Evolutionary conservation across 2,888 invertebrate species (phyloP).

Genomic region (Leucozona laternaria): DNA sequence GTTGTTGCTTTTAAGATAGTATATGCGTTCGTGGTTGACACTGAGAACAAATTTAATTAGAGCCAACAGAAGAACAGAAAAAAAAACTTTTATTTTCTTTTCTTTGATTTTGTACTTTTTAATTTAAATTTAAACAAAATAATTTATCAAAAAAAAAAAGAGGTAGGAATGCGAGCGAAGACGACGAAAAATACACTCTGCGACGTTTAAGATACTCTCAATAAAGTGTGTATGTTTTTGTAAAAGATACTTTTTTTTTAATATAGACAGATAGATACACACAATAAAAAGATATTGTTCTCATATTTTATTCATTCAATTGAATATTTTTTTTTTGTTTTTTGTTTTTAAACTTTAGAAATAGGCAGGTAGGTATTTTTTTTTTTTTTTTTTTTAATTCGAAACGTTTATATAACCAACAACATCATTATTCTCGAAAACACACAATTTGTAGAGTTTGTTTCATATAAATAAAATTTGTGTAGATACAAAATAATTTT

Average conservation of each 20-base stretch:
- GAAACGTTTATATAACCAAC: slow-evolving; percentile 68
- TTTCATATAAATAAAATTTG: slow-evolving; percentile 40
- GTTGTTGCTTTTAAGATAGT: slow-evolving; percentile 2
- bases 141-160: slow-evolving; percentile 40
- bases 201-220: slow-evolving; percentile 62
- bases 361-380: slow-evolving; percentile 23
- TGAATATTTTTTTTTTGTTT: slow-evolving; percentile 19
- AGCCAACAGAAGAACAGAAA: slow-evolving; percentile 64
- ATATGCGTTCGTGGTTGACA: slow-evolving; percentile 71
- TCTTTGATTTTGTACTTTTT: slow-evolving; percentile 41
- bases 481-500: slow-evolving; percentile 23
- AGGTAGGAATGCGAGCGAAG: slow-evolving; percentile 26
- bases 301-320: slow-evolving; percentile 55
- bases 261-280: slow-evolving; percentile 58
- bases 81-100: slow-evolving; percentile 41
- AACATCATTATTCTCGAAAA: slow-evolving; percentile 42
- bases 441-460: slow-evolving; percentile 16
- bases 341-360: slow-evolving; percentile 56
- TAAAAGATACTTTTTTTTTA: slow-evolving; percentile 29
- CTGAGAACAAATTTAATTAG: slow-evolving; percentile 75
- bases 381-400: slow-evolving; percentile 7
- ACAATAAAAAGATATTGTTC: slow-evolving; percentile 62
- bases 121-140: slow-evolving; percentile 50
- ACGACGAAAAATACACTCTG: slow-evolving; percentile 57
- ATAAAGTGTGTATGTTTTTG: slow-evolving; percentile 61